These are phyloP conservation scores for Himalopsyche kuldschensis DNA, from an alignment of 2,888 invertebrate species.

Conservation along the genomic window DNA sequence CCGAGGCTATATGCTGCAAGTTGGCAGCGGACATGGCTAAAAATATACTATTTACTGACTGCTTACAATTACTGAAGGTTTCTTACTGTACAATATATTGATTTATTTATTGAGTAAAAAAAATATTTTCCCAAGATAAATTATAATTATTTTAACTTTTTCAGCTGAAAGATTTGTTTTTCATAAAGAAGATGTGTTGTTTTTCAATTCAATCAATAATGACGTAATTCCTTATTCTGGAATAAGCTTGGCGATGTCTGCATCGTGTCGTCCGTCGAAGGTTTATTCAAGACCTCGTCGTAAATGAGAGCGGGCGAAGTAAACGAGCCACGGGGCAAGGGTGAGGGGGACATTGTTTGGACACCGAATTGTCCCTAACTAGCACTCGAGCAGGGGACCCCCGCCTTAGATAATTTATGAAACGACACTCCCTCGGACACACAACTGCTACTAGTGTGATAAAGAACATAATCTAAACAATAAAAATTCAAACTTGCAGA, in stretches of 20 bases:
- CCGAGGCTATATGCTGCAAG: no score
- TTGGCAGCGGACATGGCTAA: no score
- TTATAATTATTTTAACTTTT: no score
- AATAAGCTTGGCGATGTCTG: not conserved
- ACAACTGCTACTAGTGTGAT: not conserved
- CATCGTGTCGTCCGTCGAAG: not conserved
- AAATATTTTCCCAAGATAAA: no score
- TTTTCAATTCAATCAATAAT: no score
- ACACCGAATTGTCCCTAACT: not conserved
- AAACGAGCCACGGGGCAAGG: not conserved
- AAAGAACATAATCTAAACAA: not conserved
- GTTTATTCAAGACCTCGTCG: not conserved
- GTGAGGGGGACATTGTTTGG: not conserved
- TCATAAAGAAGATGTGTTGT: no score
- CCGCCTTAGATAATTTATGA: not conserved
- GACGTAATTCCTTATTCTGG: no score
- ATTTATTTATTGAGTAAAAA: no score
- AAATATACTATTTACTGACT: no score
- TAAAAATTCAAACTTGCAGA: not conserved
- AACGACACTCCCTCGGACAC: not conserved
- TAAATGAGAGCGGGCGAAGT: not conserved
- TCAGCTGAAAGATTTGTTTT: no score
- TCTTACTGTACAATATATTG: no score
- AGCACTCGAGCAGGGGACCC: not conserved
- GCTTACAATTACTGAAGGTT: no score